phyloP scores from a whole-genome alignment of 2,113 vertebrate genomes.

The Mixornis gularis region DNA sequence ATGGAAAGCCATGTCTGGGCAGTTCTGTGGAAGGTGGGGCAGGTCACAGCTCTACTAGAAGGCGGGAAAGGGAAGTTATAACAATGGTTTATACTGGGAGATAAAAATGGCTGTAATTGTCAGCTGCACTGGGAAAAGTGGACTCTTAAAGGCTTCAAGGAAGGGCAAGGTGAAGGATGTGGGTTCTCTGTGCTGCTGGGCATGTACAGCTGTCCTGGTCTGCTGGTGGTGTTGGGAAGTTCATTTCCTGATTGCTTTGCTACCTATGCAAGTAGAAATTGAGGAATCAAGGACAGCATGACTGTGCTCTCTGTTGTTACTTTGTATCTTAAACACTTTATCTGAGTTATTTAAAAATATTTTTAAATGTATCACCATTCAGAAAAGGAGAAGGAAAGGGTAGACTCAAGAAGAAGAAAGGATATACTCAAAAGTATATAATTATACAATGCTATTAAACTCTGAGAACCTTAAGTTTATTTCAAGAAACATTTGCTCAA shows the following conservation, averaged over 20 bases:
- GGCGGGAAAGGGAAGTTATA: neutral
- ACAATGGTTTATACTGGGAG: neutral
- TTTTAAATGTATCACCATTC: neutral
- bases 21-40: neutral
- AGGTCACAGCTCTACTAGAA: neutral
- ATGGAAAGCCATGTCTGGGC: neutral
- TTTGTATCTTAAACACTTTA: neutral
- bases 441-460: neutral
- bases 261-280: neutral
- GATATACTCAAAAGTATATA: neutral
- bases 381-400: neutral
- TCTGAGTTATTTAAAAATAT: neutral
- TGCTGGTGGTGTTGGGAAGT: neutral
- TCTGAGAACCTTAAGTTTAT: neutral
- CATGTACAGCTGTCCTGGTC: neutral
- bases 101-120: neutral
- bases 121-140: neutral
- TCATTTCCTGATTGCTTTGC: neutral
- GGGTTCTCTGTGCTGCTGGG: neutral
- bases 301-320: neutral
- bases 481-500: neutral
- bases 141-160: neutral
- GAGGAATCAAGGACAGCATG: neutral
- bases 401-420: neutral
- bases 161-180: neutral